Evolutionary conservation across 1,140 invertebrate genomes (phyloP), one percentile per base, ranked within the genome.

Genomic region (Battus philenor): DNA sequence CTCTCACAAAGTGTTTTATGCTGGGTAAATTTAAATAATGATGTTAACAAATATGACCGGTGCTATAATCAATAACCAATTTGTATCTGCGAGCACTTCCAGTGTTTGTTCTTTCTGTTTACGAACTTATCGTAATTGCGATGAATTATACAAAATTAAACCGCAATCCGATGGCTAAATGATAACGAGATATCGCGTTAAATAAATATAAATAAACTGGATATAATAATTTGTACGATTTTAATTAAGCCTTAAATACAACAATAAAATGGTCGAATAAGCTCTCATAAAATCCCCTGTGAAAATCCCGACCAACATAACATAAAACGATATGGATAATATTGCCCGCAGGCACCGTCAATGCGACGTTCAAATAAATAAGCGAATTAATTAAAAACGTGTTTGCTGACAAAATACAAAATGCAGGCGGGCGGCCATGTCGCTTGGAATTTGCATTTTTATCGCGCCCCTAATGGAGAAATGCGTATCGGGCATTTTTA

Each of bases 321-420:
- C 20, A 26, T 15, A 39, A 39, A 24, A 15, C 44, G 43, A 55
- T 50, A 55, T 53, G 59, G 55, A 54, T 66, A 59, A 59, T 58
- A 54, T 47, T 34, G 46, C 46, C 44, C 51, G 51, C 44, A 56
- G 36, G 55, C 41, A 46, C 27, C 57, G 44, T 59, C 57, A 56
- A 68, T 53, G 44, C 50, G 30, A 39, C 34, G 39, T 43, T 20
- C 57, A 67, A 59, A 73, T 68, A 71, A 72, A 74, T 68, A 65
- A 69, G 57, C 47, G 59, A 69, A 74, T 71, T 74, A 74, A 74
- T 74, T 74, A 69, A 74, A 71, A 74, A 65, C 65, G 50, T 69
- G 67, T 69, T 67, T 74, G 68, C 59, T 61, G 55, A 68, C 59
- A 60, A 67, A 64, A 66, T 64, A 68, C 61, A 68, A 61, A 69